phyloP scores from a whole-genome alignment of 1,140 invertebrate genomes.

The Orussus abietinus region DNA sequence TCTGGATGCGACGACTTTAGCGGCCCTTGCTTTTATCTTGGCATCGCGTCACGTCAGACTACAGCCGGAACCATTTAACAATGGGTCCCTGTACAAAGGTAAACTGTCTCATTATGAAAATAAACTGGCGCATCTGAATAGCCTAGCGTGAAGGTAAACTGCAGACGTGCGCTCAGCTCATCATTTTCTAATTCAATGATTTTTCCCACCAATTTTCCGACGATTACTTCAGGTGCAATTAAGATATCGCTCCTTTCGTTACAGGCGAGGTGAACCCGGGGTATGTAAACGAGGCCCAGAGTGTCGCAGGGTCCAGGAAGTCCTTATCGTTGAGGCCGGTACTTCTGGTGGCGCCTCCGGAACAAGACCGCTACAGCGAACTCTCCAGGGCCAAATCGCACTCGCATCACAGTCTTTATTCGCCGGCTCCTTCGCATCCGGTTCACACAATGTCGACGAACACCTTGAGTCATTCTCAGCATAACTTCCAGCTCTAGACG shows the following conservation, averaged over 20 bases:
- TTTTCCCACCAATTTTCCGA: no score
- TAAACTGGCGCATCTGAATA: no score
- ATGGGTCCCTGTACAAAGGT: constrained; percentile 59
- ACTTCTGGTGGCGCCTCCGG: constrained; percentile 68
- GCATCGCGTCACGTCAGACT: constrained; percentile 83
- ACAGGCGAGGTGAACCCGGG: constrained; percentile 83
- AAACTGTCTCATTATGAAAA: no score
- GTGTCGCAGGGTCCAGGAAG: constrained; percentile 77
- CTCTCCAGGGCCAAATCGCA: constrained; percentile 51
- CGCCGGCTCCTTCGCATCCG: constrained; percentile 42
- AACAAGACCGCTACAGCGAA: constrained; percentile 51
- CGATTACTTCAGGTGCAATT: no score
- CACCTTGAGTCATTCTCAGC: constrained; percentile 48
- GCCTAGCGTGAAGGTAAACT: no score
- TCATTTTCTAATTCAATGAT: no score
- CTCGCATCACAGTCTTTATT: constrained; percentile 50
- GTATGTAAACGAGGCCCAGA: constrained; percentile 76
- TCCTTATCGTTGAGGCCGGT: constrained; percentile 84
- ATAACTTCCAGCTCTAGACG: constrained; percentile 46
- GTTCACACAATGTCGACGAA: constrained; percentile 49
- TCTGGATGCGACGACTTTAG: constrained; percentile 83
- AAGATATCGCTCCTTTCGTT: constrained; percentile 37
- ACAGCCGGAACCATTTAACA: constrained; percentile 75
- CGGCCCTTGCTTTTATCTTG: constrained; percentile 89
- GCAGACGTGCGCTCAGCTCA: no score